These are phyloP conservation scores for Dysmachus trigonus DNA, from an alignment of 2,888 invertebrate species.

Conservation along the genomic window DNA sequence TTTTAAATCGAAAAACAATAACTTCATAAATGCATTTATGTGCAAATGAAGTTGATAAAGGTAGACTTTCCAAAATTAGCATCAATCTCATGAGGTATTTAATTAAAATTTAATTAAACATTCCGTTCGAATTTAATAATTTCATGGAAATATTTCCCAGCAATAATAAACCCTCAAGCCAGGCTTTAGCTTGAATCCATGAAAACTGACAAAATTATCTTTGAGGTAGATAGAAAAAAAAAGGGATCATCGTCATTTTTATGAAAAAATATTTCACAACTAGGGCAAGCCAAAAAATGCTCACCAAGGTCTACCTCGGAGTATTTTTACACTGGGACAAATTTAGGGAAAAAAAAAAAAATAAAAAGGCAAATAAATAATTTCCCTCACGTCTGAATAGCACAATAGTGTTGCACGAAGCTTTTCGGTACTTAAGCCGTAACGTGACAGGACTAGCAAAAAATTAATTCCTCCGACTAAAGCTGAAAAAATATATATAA, in stretches of 20 bases:
- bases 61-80: not conserved
- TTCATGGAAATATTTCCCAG: not conserved
- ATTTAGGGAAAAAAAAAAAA: constrained; percentile 15
- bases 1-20: no score
- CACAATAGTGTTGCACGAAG: constrained; percentile 40
- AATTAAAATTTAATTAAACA: not conserved
- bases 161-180: not conserved
- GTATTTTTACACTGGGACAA: constrained; percentile 2
- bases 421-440: constrained; percentile 38
- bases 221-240: not conserved
- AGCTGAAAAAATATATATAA: not conserved
- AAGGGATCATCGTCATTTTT: not conserved
- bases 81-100: not conserved
- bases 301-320: not conserved
- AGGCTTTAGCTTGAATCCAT: not conserved
- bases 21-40: not conserved
- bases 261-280: constrained; percentile 11
- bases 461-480: constrained; percentile 25
- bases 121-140: not conserved
- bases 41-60: not conserved
- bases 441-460: constrained; percentile 38
- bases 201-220: not conserved
- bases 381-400: constrained; percentile 36
- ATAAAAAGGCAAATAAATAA: constrained; percentile 39
- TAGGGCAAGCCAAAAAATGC: constrained; percentile 10